Evolutionary conservation across 2,113 vertebrate genomes (phyloP), one percentile per base, ranked within the genome.

Genomic region (Rhinoderma darwinii): DNA sequence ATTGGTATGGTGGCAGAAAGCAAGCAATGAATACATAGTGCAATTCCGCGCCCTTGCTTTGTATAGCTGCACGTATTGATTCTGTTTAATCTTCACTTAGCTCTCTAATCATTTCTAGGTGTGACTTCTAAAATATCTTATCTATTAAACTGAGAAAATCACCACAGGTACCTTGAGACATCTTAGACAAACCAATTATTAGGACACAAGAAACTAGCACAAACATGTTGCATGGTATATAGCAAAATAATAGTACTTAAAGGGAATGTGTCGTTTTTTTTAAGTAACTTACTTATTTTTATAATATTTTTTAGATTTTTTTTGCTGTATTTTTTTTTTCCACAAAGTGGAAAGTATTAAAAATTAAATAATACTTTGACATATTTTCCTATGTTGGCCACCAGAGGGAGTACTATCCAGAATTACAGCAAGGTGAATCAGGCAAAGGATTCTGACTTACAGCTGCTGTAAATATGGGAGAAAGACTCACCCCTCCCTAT

Each of bases 41-140:
- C 59, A 44, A 43, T 41, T 63, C 25, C 27, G 1, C 6, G 17
- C 17, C 79, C 56, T 82, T 44, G 79, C 39, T 66, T 66, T 82
- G 79, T 82, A 82, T 43, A 18, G 32, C 56, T 17, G 5, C 5
- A 18, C n/a, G 30, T 44, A 82, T 82, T 82, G 79, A 82, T 66
- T 66, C 37, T 30, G 41, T 82, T 82, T 63, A 81, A 56, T 82
- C 59, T 82, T 82, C 15, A 9, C 37, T 5, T 6, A 44, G 56
- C 41, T 43, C 79, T 66, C 37, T 81, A 81, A 81, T 81, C n/a
- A 82, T 82, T 66, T 66, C 56, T 66, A 44, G 39, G 54, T 44
- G 79, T 66, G 59, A 66, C 56, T 66, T 82, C 79, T 30, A 66
- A 63, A 63, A 44, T 82, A 43, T 61, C 59, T 66, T n/a, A 82